Base-by-base conservation (phyloP, 2,797 vertebrate species). In the Muscicapa striata region DNA sequence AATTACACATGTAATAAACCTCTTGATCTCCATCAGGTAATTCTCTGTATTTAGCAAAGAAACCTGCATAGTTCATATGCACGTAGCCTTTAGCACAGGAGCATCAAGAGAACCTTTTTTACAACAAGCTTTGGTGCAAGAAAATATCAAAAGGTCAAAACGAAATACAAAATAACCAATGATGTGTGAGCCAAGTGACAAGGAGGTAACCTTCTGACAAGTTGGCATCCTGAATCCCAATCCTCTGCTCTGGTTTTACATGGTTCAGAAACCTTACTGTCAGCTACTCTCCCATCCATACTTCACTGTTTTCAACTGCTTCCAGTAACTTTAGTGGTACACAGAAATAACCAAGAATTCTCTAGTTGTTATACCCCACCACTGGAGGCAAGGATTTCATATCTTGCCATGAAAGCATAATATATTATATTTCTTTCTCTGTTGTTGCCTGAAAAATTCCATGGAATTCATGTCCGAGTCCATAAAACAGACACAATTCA, bases 181-280 rank as follows among this genome's bases (percentile, higher is more conserved):
- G 27, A 49, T 2, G 40, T 54, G 12, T 69, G 43, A 64, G 21
- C 8, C 14, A 43, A 72, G 36, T n/a, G 49, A 76, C 73, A 73
- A 84, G 55, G 32, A 76, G 18, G 32, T n/a, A 36, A 87, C 10
- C 19, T 27, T 52, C 30, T 30, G 63, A 49, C 41, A 83, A 66
- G 12, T 0, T 11, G 5, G 18, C 1, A 2, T 83, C 23, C 67
- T 61, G 38, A 82, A 68, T 41, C 41, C 10, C 4, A 2, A 38
- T 45, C 3, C 3, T 13, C n/a, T 69, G 52, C 63, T 51, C 55
- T 45, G 45, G 17, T 45, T 70, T 78, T 32, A 73, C 5, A 5
- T 2, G 5, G 24, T 16, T 69, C 89, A 77, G n/a, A 88, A 90
- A 49, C 26, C 36, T 48, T 29, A 63, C 11, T 41, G 15, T n/a